Evolutionary conservation across 2,113 vertebrate species (phyloP), one percentile per base, ranked within the genome.

Genomic region (Coturnix japonica): DNA sequence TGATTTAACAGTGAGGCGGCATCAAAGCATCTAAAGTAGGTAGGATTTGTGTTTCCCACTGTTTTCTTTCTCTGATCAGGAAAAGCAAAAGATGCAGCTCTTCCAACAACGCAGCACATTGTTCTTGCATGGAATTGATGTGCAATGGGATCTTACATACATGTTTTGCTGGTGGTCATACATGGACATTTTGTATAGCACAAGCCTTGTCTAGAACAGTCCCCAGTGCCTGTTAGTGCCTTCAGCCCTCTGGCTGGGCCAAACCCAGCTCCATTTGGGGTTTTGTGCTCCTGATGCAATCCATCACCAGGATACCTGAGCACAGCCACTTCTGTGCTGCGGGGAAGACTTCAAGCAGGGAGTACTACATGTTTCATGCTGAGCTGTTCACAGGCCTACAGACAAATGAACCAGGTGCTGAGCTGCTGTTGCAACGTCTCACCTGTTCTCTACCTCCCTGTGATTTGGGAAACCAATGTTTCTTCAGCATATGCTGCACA

Each of bases 241-340:
- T 78, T 61, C 77, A 57, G 83, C 44, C 66, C 73, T 89, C 76
- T 37, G 39, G 71, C 26, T 30, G 86, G 81, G 66, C 77, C 91
- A 81, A 91, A 90, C n/a, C n/a, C 22, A 84, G 46, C n/a, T 76
- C 57, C 54, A 71, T n/a, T 31, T 37, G 60, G 77, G 54, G 71
- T 84, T 91, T 75, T 91, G 89, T 84, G 81, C 41, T 94, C 74
- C 83, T 71, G 73, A 82, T 2, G 13, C 80, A 90, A 83, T 90
- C 72, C 77, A 88, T 66, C 79, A 54, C 15, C 46, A 75, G 66
- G 60, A 31, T 44, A 60, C 5, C 51, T 53, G 51, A 53, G 57
- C 64, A 78, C 65, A 56, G 77, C 65, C 8, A 4, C 60, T 0
- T 4, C 41, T 61, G 57, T 1, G 0, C 43, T 69, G 81, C 6